Evolutionary conservation across 2,113 vertebrate genomes (phyloP).

Genomic region (Ellobius talpinus): DNA sequence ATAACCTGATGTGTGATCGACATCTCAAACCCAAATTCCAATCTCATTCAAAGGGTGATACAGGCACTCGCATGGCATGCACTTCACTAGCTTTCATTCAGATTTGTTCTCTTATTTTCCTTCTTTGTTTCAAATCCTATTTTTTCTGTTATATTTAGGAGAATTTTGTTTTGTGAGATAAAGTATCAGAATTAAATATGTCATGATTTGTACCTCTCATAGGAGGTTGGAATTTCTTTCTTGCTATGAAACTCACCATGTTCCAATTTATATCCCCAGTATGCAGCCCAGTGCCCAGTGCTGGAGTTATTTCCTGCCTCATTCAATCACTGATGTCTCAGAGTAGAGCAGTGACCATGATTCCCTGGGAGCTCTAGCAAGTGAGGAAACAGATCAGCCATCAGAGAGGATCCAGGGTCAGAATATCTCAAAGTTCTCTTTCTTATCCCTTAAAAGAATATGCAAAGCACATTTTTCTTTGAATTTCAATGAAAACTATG

Average conservation of each 20-base stretch:
- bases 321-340: constrained; percentile 10
- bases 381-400: neutral
- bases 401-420: constrained; percentile 1
- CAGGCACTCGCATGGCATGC: neutral
- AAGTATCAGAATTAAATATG: neutral
- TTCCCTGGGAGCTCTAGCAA: neutral
- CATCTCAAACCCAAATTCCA: neutral
- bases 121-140: neutral
- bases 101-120: neutral
- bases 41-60: neutral
- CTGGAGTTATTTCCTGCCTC: neutral
- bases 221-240: neutral
- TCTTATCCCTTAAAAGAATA: neutral
- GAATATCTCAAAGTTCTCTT: neutral
- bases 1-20: neutral
- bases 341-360: neutral
- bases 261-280: neutral
- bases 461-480: neutral
- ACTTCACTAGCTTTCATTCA: neutral
- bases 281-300: neutral
- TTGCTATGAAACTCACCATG: neutral
- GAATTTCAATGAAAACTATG: neutral
- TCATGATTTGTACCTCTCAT: neutral
- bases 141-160: neutral
- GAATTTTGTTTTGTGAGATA: neutral